Conservation (phyloP, 1,140 invertebrate genomes). For the Homarus americanus region DNA sequence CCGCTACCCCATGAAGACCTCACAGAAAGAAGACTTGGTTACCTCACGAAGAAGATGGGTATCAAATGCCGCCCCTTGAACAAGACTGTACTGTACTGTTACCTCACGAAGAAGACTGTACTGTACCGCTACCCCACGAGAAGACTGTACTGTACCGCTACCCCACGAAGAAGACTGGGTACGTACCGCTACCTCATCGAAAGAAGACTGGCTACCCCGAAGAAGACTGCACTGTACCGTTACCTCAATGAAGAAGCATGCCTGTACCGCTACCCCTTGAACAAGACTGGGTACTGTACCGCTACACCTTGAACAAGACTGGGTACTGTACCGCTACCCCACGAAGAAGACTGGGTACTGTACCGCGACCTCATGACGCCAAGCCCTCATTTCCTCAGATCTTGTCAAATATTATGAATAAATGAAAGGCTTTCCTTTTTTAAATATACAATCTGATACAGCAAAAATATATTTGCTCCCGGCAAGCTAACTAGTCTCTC, state of each 20-base stretch:
- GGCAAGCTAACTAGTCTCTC: slow-evolving; percentile 60
- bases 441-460: slow-evolving; percentile 64
- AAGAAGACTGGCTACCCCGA: background rate
- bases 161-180: too few species aligned
- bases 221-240: background rate
- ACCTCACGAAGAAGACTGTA: too few species aligned
- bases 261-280: background rate
- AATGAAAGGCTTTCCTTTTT: slow-evolving; percentile 19
- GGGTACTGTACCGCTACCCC: background rate
- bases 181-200: too few species aligned
- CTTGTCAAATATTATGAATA: background rate
- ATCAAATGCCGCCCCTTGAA: too few species aligned
- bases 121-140: too few species aligned
- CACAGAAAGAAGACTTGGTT: too few species aligned
- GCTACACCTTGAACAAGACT: background rate
- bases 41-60: too few species aligned
- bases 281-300: background rate
- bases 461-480: slow-evolving; percentile 67
- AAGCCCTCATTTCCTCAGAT: background rate
- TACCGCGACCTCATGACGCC: background rate
- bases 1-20: too few species aligned
- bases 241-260: background rate
- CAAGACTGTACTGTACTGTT: too few species aligned
- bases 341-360: background rate
- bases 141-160: too few species aligned